Percentiles rank a stretch among this genome's conserved stretches.
phyloP scores from a whole-genome alignment of 2,797 vertebrate genomes.

The Gephyroberyx darwinii region DNA sequence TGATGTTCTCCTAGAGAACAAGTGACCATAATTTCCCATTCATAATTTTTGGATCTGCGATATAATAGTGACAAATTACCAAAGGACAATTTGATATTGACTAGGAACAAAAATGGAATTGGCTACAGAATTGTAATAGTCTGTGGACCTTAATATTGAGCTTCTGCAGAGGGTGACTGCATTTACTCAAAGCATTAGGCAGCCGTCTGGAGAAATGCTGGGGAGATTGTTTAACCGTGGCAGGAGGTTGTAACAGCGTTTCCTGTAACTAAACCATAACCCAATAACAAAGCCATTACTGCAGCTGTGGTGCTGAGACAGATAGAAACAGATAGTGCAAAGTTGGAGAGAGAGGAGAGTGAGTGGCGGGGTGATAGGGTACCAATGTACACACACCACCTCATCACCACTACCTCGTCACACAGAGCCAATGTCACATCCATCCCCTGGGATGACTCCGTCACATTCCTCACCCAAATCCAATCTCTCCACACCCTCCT shows the following conservation, averaged over 20 bases:
- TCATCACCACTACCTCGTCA: conserved; percentile 72
- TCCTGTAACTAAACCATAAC: conserved; percentile 75
- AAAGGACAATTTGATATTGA: conserved; percentile 56
- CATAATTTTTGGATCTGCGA: conserved; percentile 25
- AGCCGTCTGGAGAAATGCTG: conserved; percentile 58
- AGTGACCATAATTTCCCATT: conserved; percentile 8
- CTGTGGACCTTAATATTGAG: conserved; percentile 65
- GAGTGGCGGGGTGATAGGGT: conserved; percentile 52
- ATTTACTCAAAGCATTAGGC: conserved; percentile 70
- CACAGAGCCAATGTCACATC: conserved; percentile 74
- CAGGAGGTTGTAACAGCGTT: conserved; percentile 71
- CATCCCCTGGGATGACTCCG: conserved; percentile 72
- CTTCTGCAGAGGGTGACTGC: conserved; percentile 61
- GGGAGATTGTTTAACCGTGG: conserved; percentile 65
- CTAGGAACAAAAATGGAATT: conserved; percentile 20
- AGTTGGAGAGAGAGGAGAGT: conserved; percentile 39
- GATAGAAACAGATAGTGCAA: conserved; percentile 41
- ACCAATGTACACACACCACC: conserved; percentile 67
- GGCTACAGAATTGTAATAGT: conserved; percentile 44
- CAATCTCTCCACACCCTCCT: conserved; percentile 77
- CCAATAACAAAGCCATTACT: conserved; percentile 77
- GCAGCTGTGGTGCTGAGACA: conserved; percentile 59
- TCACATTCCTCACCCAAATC: conserved; percentile 80
- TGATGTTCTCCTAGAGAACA: conserved; percentile 6
- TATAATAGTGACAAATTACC: conserved; percentile 46